Conservation (phyloP, 2,797 vertebrate species). For the Chelon labrosus region DNA sequence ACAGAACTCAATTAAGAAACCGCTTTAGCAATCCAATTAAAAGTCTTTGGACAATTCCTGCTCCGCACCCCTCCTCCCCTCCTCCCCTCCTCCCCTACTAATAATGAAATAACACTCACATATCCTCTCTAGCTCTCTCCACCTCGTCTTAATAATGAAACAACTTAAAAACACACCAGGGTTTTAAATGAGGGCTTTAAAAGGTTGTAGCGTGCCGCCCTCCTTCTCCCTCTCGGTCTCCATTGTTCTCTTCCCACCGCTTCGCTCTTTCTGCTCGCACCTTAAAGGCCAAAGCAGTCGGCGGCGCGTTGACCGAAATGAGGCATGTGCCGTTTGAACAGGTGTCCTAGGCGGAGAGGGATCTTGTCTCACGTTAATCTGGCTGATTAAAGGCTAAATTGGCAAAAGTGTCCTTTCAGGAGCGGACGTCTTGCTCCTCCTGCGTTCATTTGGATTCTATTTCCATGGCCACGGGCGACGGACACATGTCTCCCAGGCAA, state of each 20-base stretch:
- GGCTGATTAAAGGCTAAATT: constrained; percentile 69
- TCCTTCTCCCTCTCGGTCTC: constrained; percentile 30
- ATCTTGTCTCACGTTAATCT: constrained; percentile 46
- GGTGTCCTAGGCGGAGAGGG: constrained; percentile 46
- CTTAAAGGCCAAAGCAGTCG: constrained; percentile 56
- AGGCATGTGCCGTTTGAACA: constrained; percentile 55
- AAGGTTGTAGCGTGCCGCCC: constrained; percentile 69
- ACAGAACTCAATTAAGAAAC: constrained; percentile 87
- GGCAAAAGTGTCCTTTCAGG: constrained; percentile 55
- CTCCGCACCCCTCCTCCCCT: constrained; percentile 60
- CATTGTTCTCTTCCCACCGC: constrained; percentile 33
- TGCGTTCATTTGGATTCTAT: constrained; percentile 70
- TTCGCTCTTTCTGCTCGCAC: constrained; percentile 24
- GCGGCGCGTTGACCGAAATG: constrained; percentile 49
- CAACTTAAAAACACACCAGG: constrained; percentile 82
- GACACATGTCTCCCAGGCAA: constrained; percentile 63
- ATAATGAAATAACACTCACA: constrained; percentile 79
- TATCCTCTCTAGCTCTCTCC: constrained; percentile 52
- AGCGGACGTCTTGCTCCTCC: constrained; percentile 62
- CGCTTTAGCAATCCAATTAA: constrained; percentile 89
- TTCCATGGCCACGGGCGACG: constrained; percentile 71
- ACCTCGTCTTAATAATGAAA: constrained; percentile 84
- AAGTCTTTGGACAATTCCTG: constrained; percentile 88
- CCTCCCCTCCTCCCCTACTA: constrained; percentile 45
- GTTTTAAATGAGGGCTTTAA: constrained; percentile 83